Conservation (phyloP, 2,797 vertebrate genomes). For the Australoheros facetus region DNA sequence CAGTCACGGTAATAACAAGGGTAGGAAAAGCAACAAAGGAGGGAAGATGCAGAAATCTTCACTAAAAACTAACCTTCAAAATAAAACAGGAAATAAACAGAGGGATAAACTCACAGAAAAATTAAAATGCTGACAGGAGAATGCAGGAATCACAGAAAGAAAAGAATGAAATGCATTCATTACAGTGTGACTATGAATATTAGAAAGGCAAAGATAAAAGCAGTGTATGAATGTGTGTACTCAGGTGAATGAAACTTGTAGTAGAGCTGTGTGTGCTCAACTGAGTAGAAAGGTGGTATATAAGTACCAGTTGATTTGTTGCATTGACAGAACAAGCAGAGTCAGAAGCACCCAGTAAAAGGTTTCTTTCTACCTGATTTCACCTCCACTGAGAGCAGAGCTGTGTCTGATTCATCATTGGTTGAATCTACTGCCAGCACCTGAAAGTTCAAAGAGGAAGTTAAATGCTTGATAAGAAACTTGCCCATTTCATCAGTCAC, state of each 20-base stretch:
- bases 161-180: background rate
- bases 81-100: background rate
- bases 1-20: background rate
- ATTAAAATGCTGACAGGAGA: background rate
- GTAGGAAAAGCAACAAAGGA: background rate
- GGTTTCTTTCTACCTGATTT: conserved; percentile 62
- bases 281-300: background rate
- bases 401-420: conserved; percentile 47
- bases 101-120: background rate
- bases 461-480: background rate
- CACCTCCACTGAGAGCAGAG: conserved; percentile 64
- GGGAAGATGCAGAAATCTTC: background rate
- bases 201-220: background rate
- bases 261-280: background rate
- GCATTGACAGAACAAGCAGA: background rate
- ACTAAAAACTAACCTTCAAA: background rate
- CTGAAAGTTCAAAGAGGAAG: conserved; percentile 34
- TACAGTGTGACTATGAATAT: background rate
- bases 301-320: background rate
- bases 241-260: fast-evolving
- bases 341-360: background rate
- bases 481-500: background rate
- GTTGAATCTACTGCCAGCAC: conserved; percentile 67
- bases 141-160: background rate
- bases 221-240: background rate